A percentile compares a stretch with the other conserved stretches of the same genome.
phyloP scores from a whole-genome alignment of 2,797 vertebrate species.

The Eleutherodactylus coqui region DNA sequence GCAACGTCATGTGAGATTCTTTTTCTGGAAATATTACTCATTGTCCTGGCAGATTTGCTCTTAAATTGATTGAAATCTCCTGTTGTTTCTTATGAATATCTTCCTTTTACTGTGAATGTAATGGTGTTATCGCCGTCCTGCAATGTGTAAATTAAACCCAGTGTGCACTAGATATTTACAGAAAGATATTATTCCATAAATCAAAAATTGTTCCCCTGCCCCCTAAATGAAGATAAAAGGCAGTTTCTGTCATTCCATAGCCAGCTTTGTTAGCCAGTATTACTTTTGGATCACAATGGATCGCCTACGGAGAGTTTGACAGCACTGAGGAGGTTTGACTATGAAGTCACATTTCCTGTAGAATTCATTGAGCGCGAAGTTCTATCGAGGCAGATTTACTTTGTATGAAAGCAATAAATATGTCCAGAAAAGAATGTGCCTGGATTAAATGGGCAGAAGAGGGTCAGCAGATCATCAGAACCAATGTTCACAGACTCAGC shows the following conservation, averaged over 20 bases:
- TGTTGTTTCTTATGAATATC: constrained; percentile 65
- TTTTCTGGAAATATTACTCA: neutral
- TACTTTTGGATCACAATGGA: constrained; percentile 16
- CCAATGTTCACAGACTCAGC: neutral
- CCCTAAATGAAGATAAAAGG: constrained; percentile 65
- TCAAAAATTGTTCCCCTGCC: constrained; percentile 68
- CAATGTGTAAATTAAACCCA: constrained; percentile 70
- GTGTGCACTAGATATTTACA: constrained; percentile 68
- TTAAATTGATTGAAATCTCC: constrained; percentile 62
- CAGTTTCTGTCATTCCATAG: constrained; percentile 52
- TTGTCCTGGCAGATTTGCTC: constrained; percentile 56
- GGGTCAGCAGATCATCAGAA: neutral
- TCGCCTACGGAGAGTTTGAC: constrained; percentile 3
- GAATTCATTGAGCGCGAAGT: neutral
- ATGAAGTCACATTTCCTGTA: constrained; percentile 24
- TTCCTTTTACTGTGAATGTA: constrained; percentile 64
- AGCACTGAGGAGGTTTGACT: neutral
- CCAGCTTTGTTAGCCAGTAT: neutral
- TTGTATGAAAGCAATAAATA: neutral
- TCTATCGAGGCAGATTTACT: neutral
- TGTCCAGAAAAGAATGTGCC: neutral
- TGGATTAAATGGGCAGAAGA: neutral
- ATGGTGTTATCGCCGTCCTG: constrained; percentile 67
- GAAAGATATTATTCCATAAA: constrained; percentile 75
- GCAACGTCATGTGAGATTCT: neutral